Base-by-base conservation (phyloP, 2,888 invertebrate species). In the Gonocerus acuteangulatus region DNA sequence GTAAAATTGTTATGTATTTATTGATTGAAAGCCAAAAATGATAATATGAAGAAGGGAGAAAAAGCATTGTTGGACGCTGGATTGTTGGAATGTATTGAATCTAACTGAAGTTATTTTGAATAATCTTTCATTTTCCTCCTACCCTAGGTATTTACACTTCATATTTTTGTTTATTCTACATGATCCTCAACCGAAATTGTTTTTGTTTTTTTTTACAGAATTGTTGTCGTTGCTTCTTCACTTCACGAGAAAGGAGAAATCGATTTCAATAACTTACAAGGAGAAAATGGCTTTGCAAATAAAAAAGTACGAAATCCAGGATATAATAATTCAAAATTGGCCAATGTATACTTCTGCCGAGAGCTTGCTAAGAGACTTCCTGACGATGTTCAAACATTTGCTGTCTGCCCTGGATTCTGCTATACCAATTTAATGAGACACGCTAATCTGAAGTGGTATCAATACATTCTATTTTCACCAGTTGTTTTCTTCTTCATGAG, bases 391-490 rank as follows among this genome's bases (percentile, higher is more conserved):
- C 81, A 82, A 67, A 82, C 84, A 0, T 83, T 83, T 68, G 79
- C 82, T 22, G 80, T 85, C 65, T 89, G 87, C 69, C 91, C 90
- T 1, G 90, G 89, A 6, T 87, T 88, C 76, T 85, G 86, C 48
- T 85, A 84, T 68, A 89, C 89, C 0, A 83, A 83, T 65, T 74
- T 90, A 49, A 87, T 87, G 71, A 80, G 88, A 74, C 80, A 81
- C 70, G 73, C 75, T 9, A 73, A 73, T 49, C 70, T 78, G 42
- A 82, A 78, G 70, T 87, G 87, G 86, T 86, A 85, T 71, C 85
- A 86, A 71, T 85, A 84, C 70, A 73, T 88, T 23, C 64, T 86
- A 2, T 80, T 88, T 73, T 77, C 83, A 0, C 89, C 89, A 0
- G 72, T 89, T 6, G 82, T 85, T 4, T 76, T 86, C 36, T 72